Conservation (phyloP, 2,797 vertebrate species). For the Pelochelys cantorii region DNA sequence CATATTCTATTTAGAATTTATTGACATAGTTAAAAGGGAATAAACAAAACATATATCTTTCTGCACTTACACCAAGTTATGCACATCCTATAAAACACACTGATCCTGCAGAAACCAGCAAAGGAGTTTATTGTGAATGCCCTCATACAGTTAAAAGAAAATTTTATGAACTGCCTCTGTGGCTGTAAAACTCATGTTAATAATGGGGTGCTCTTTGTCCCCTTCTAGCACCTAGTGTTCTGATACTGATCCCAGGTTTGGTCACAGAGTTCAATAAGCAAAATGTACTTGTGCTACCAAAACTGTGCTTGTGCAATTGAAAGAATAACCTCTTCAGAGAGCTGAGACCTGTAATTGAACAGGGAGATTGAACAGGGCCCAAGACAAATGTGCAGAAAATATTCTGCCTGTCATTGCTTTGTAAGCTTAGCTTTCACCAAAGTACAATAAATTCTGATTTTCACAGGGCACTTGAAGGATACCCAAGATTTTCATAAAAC, state of each 20-base stretch:
- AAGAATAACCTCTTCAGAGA: neutral
- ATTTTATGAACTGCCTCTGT: neutral
- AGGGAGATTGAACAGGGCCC: neutral
- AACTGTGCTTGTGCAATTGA: neutral
- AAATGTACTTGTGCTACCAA: neutral
- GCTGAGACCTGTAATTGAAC: neutral
- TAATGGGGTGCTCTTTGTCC: neutral
- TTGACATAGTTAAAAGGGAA: neutral
- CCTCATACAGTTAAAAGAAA: neutral
- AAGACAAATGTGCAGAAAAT: neutral
- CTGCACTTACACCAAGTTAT: neutral
- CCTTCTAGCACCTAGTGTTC: neutral
- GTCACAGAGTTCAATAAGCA: neutral
- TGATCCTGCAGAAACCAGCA: slow-evolving; percentile 24
- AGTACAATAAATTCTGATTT: neutral
- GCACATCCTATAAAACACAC: neutral
- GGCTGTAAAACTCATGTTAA: neutral
- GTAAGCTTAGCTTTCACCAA: neutral
- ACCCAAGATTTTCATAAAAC: neutral
- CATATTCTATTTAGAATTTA: neutral
- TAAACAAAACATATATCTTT: neutral
- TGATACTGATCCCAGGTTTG: neutral
- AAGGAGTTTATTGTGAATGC: slow-evolving; percentile 43
- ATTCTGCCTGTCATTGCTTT: neutral
- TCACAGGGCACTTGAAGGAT: neutral